phyloP scores from a whole-genome alignment of 2,888 invertebrate genomes.

The Papilio demoleus region DNA sequence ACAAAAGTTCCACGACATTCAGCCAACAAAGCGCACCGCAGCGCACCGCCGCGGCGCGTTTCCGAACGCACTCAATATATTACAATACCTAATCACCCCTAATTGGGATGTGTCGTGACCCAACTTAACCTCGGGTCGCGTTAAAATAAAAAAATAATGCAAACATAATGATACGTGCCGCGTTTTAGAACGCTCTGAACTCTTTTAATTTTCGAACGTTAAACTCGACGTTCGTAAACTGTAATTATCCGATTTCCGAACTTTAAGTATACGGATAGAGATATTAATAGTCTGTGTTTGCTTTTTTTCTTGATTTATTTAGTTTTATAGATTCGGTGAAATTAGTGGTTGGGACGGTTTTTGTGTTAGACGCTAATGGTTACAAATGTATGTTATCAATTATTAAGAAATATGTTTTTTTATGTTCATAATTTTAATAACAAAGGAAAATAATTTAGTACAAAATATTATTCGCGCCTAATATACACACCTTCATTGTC shows the following conservation, averaged over 20 bases:
- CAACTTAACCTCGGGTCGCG: slow-evolving; percentile 78
- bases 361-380: slow-evolving; percentile 71
- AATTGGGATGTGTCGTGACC: slow-evolving; percentile 82
- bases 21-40: slow-evolving; percentile 64
- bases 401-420: slow-evolving; percentile 23
- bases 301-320: slow-evolving; percentile 79
- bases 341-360: slow-evolving; percentile 75
- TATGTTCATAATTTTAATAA: slow-evolving; percentile 1
- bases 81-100: slow-evolving; percentile 79
- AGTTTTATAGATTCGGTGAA: slow-evolving; percentile 74
- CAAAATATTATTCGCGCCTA: not conserved
- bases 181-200: slow-evolving; percentile 59
- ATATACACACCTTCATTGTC: not conserved
- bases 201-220: slow-evolving; percentile 79
- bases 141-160: slow-evolving; percentile 75
- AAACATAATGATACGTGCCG: slow-evolving; percentile 80
- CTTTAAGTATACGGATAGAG: slow-evolving; percentile 81
- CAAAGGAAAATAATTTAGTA: not conserved
- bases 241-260: slow-evolving; percentile 78
- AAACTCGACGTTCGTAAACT: slow-evolving; percentile 66
- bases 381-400: slow-evolving; percentile 70
- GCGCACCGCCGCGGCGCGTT: slow-evolving; percentile 62
- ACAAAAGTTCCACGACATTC: slow-evolving; percentile 68
- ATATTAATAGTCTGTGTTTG: slow-evolving; percentile 79
- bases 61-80: slow-evolving; percentile 79